Conservation (phyloP, 2,888 invertebrate species). For the Noctua fimbriata region DNA sequence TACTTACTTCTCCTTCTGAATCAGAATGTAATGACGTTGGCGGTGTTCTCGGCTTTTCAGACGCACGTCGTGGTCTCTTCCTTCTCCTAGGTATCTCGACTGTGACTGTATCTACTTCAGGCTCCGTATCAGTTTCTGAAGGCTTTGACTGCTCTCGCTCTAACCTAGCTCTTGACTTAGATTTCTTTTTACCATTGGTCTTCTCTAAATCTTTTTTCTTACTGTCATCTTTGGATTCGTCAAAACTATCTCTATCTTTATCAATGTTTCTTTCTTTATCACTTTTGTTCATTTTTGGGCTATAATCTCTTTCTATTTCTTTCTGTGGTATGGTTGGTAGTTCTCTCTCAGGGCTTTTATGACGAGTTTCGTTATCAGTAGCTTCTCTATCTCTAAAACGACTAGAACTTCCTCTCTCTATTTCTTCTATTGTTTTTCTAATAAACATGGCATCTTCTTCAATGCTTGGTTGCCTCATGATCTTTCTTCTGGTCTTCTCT, state of each 20-base stretch:
- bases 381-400: slow-evolving; percentile 75
- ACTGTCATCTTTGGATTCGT: slow-evolving; percentile 79
- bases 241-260: slow-evolving; percentile 73
- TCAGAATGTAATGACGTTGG: slow-evolving; percentile 86
- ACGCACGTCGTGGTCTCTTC: slow-evolving; percentile 84
- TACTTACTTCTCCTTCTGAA: slow-evolving; percentile 86
- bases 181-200: slow-evolving; percentile 86
- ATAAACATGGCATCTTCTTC: slow-evolving; percentile 88
- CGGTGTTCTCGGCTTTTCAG: slow-evolving; percentile 87
- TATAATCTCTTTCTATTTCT: slow-evolving; percentile 74
- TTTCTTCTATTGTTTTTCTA: slow-evolving; percentile 87
- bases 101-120: slow-evolving; percentile 87
- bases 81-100: slow-evolving; percentile 88
- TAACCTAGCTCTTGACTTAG: slow-evolving; percentile 85
- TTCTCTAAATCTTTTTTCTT: slow-evolving; percentile 84
- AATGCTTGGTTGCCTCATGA: slow-evolving; percentile 84
- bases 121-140: slow-evolving; percentile 87
- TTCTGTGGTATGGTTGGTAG: slow-evolving; percentile 65
- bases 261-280: slow-evolving; percentile 67
- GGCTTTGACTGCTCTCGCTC: slow-evolving; percentile 89
- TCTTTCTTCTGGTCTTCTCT: slow-evolving; percentile 77
- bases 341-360: slow-evolving; percentile 65
- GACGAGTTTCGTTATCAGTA: slow-evolving; percentile 64
- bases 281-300: slow-evolving; percentile 71
- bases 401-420: slow-evolving; percentile 84